Evolutionary conservation across 2,888 invertebrate genomes (phyloP), one percentile per base, ranked within the genome.

Genomic region (Biston stratarius): DNA sequence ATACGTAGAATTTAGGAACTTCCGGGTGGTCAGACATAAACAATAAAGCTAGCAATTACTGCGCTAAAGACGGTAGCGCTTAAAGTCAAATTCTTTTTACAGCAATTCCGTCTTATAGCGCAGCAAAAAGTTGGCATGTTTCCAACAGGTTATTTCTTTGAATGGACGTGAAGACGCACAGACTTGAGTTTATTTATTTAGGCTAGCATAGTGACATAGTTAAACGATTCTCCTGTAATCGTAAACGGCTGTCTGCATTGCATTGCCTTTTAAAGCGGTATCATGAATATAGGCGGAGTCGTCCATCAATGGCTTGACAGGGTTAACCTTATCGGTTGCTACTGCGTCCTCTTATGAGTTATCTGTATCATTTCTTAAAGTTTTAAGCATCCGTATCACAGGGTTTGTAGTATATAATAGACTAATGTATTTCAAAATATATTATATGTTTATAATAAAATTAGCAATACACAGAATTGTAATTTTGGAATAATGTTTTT

Each of bases 121-220:
- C 74, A 75, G 79, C 83, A 87, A 86, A 86, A 87, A 85, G 81
- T 79, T 87, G 88, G 87, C 81, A 42, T 56, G 61, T 62, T 71
- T 79, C 89, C 89, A 90, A 85, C 87, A 84, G 83, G 88, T 90
- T 88, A 82, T 75, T 90, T 88, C 83, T 74, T 75, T 79, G 81
- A 83, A 84, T 77, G 73, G 70, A 68, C 73, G 63, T 68, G 78
- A 82, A 85, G 83, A 85, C 80, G 79, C 78, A 80, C 80, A 79
- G 75, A 78, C 83, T 84, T 80, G 79, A 83, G 85, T 86, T 79
- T 79, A 86, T 88, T 85, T 86, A 89, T 87, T 82, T 81, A 74
- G 87, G 85, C 81, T 85, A 84, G 79, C 78, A 78, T 79, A 80
- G 81, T 83, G 82, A 84, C 85, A 84, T 77, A 81, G 78, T 79